A percentile compares a stretch with the other conserved stretches of the same genome.
Evolutionary conservation across 1,140 invertebrate species (phyloP).

Genomic region (Drosophila chauvacae): DNA sequence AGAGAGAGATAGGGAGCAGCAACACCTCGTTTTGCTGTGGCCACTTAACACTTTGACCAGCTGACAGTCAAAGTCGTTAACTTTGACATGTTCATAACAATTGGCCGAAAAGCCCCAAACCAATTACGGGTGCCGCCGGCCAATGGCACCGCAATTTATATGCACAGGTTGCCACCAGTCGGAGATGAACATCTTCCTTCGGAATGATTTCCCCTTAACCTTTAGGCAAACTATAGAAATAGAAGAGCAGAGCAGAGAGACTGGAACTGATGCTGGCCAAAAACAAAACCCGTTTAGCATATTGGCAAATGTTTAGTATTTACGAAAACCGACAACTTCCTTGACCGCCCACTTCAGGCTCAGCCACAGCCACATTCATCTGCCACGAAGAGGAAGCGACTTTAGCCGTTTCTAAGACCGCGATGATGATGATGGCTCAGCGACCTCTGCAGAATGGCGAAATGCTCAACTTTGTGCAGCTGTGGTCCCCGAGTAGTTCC

Average conservation of each 20-base stretch:
- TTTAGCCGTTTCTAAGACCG: constrained; percentile 20
- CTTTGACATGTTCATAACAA: constrained; percentile 83
- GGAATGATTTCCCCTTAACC: constrained; percentile 66
- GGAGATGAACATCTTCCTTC: constrained; percentile 72
- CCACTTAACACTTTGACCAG: constrained; percentile 75
- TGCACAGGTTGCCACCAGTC: constrained; percentile 51
- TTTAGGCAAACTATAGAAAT: constrained; percentile 74
- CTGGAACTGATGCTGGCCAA: constrained; percentile 6
- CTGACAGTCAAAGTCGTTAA: constrained; percentile 75
- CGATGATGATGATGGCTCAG: constrained; percentile 67
- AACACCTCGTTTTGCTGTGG: constrained; percentile 33
- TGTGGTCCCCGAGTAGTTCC: constrained; percentile 43
- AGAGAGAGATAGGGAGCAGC: neutral
- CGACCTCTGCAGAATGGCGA: constrained; percentile 56
- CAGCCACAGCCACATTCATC: constrained; percentile 15
- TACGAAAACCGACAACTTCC: constrained; percentile 70
- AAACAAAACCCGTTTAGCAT: constrained; percentile 74
- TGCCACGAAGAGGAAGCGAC: constrained; percentile 11
- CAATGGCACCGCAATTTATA: constrained; percentile 65
- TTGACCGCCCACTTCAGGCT: constrained; percentile 75
- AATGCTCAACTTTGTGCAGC: constrained; percentile 74
- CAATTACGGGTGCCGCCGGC: constrained; percentile 63
- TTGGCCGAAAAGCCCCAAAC: constrained; percentile 63
- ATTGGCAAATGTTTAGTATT: constrained; percentile 77
- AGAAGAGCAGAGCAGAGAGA: constrained; percentile 40